These are phyloP conservation scores for Arge pagana DNA, from an alignment of 2,888 invertebrate genomes.

Conservation along the genomic window DNA sequence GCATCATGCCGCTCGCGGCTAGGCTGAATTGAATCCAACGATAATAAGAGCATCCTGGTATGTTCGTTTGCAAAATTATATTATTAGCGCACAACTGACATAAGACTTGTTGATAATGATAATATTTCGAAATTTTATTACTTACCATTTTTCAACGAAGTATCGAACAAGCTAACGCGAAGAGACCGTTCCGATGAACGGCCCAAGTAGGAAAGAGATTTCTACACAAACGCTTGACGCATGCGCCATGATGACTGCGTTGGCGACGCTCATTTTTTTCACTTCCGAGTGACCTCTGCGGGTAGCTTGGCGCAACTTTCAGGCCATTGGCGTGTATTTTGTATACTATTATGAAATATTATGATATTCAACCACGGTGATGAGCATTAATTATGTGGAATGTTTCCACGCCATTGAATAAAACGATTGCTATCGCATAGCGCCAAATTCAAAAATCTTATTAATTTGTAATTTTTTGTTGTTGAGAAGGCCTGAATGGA, in stretches of 20 bases:
- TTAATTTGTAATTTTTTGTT: too few relatives aligned
- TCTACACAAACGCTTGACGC: neutral
- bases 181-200: conserved; percentile 12
- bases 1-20: neutral
- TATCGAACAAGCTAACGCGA: conserved; percentile 5
- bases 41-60: conserved; percentile 1
- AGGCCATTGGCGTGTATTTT: too few relatives aligned
- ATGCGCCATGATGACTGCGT: too few relatives aligned
- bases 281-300: neutral
- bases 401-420: too few relatives aligned
- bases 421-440: too few relatives aligned
- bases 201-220: conserved; percentile 13
- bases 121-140: conserved; percentile 1
- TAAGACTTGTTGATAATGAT: neutral
- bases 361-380: too few relatives aligned
- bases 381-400: too few relatives aligned
- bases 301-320: neutral
- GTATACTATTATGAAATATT: too few relatives aligned
- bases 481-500: too few relatives aligned
- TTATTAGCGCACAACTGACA: too few relatives aligned
- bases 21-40: neutral
- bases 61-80: neutral
- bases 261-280: too few relatives aligned
- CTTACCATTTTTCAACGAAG: conserved; percentile 9
- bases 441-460: too few relatives aligned